Percentiles rank a stretch among this genome's conserved stretches.
Evolutionary conservation across 2,888 invertebrate genomes (phyloP).

Genomic region (Chloroclystis v-ata): DNA sequence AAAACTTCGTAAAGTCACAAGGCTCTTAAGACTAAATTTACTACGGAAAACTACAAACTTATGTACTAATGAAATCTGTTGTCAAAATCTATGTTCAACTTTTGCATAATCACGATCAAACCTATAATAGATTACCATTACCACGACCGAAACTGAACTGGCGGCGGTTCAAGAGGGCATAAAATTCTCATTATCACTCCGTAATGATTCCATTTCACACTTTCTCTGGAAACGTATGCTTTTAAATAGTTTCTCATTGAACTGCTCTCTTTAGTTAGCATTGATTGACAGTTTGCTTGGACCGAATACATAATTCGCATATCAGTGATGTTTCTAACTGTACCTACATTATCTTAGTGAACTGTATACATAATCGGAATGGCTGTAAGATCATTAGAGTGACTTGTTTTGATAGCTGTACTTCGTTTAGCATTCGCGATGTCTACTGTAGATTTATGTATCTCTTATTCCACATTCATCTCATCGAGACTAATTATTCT

Average conservation of each 20-base stretch:
- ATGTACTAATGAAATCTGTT: no score
- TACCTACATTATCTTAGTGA: slow-evolving; percentile 10
- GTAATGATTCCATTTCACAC: slow-evolving; percentile 46
- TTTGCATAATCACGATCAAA: slow-evolving; percentile 1
- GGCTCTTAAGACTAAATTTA: no score
- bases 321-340: slow-evolving; percentile 19
- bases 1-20: no score
- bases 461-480: not conserved
- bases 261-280: slow-evolving; percentile 32
- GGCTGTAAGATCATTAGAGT: slow-evolving; percentile 10
- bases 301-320: slow-evolving; percentile 61
- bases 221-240: slow-evolving; percentile 47
- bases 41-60: no score
- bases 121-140: slow-evolving; percentile 22
- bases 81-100: no score
- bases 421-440: slow-evolving; percentile 4
- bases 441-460: not conserved
- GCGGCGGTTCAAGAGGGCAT: slow-evolving; percentile 52
- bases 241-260: slow-evolving; percentile 16
- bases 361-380: slow-evolving; percentile 21
- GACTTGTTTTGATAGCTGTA: slow-evolving; percentile 14
- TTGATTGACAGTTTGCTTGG: slow-evolving; percentile 43
- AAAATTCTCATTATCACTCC: slow-evolving; percentile 47
- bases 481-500: no score
- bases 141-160: slow-evolving; percentile 54